Percentiles rank a stretch among this genome's conserved stretches.
Conservation (phyloP, 2,113 vertebrate species). For the Cyrtonyx montezumae region DNA sequence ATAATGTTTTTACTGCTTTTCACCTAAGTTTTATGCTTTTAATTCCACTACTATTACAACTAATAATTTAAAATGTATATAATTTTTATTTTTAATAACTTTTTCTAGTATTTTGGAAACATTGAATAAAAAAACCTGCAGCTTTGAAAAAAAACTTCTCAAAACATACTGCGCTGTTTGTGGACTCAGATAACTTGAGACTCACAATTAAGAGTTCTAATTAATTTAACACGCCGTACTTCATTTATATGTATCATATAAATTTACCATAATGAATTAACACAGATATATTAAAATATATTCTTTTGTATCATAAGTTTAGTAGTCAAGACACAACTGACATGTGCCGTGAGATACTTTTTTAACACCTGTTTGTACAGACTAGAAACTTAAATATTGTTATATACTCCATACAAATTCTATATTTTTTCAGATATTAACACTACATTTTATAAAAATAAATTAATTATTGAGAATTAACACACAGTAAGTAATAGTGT, state of each 20-base stretch:
- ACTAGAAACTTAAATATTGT: neutral
- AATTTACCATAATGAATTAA: neutral
- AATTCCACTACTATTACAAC: neutral
- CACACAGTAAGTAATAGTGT: neutral
- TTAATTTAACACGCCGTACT: neutral
- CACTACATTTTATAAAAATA: neutral
- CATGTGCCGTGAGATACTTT: neutral
- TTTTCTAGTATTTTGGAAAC: neutral
- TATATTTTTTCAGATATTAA: neutral
- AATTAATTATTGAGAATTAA: neutral
- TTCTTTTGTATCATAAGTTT: neutral
- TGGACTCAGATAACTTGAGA: neutral
- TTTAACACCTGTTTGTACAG: neutral
- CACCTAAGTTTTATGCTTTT: conserved; percentile 7
- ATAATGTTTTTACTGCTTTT: neutral
- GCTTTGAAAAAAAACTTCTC: neutral
- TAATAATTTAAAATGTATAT: neutral
- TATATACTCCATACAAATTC: neutral
- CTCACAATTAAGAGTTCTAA: neutral
- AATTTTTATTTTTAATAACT: neutral
- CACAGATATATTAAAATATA: neutral
- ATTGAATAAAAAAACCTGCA: neutral
- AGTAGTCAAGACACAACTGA: neutral
- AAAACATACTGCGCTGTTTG: neutral
- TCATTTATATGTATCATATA: neutral